A percentile compares a stretch with the other conserved stretches of the same genome.
Conservation (phyloP, 1,140 invertebrate genomes). For the Ectropis grisescens region DNA sequence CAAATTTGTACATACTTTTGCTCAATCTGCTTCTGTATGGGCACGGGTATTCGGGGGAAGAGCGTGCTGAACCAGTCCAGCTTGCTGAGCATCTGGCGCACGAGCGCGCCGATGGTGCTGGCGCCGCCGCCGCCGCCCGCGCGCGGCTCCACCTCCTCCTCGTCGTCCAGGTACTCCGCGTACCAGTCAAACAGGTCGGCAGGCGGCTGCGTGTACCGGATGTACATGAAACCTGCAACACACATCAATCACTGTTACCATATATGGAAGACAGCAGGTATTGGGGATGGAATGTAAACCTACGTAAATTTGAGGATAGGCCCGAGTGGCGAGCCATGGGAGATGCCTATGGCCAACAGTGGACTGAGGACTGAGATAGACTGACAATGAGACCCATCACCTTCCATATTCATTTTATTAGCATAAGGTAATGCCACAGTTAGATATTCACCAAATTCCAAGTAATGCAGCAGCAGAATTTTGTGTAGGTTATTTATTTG, state of each 20-base stretch:
- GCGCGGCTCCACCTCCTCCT: slow-evolving; percentile 97
- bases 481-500: too few species aligned
- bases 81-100: slow-evolving; percentile 94
- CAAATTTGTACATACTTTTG: slow-evolving; percentile 73
- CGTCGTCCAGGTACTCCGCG: slow-evolving; percentile 95
- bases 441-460: too few species aligned
- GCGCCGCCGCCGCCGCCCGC: slow-evolving; percentile 95
- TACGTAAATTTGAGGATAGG: too few species aligned
- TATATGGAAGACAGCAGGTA: background rate
- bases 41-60: slow-evolving; percentile 99
- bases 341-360: too few species aligned
- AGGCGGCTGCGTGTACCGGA: slow-evolving; percentile 96
- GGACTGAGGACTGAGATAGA: too few species aligned
- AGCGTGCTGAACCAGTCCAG: slow-evolving; percentile 98
- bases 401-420: too few species aligned
- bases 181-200: slow-evolving; percentile 97
- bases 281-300: background rate
- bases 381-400: too few species aligned
- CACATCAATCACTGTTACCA: too few species aligned
- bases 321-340: too few species aligned
- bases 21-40: slow-evolving; percentile 94
- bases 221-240: slow-evolving; percentile 76
- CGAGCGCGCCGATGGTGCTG: slow-evolving; percentile 95
- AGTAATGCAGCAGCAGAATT: too few species aligned
- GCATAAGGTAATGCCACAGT: too few species aligned